These are phyloP conservation scores for Mayetiola destructor DNA, from an alignment of 2,888 invertebrate species.

Conservation along the genomic window DNA sequence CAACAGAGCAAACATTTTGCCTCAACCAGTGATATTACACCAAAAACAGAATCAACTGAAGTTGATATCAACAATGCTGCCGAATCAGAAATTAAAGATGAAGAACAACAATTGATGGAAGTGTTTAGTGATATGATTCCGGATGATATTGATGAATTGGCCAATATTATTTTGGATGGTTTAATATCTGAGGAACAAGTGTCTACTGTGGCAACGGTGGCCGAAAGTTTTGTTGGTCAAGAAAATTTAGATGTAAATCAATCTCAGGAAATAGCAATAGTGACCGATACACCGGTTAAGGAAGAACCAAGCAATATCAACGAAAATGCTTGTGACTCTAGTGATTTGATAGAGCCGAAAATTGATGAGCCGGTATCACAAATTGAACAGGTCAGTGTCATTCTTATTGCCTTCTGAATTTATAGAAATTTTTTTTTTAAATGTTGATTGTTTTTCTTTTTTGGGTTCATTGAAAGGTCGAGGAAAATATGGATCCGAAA, in stretches of 20 bases:
- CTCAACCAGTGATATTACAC: not conserved
- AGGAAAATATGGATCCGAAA: slow-evolving; percentile 31
- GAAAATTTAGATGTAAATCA: not conserved
- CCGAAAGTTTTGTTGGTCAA: not conserved
- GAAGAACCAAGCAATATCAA: not conserved
- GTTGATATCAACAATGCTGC: slow-evolving; percentile 20
- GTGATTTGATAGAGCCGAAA: not conserved
- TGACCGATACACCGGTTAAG: not conserved
- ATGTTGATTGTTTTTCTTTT: too few relatives aligned
- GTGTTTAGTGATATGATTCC: slow-evolving; percentile 29
- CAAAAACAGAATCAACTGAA: not conserved
- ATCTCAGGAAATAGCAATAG: not conserved
- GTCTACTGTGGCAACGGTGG: not conserved
- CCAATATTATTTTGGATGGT: slow-evolving; percentile 26
- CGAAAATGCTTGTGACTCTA: not conserved
- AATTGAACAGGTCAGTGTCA: not conserved
- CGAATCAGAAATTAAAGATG: slow-evolving; percentile 26
- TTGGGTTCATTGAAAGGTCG: slow-evolving; percentile 20
- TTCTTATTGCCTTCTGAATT: not conserved
- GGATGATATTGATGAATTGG: slow-evolving; percentile 33
- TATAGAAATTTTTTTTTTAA: not conserved
- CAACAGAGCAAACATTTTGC: not conserved
- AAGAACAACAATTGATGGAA: slow-evolving; percentile 30
- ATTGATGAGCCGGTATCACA: not conserved
- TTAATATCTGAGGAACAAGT: not conserved